Base-by-base conservation (phyloP, 1,140 invertebrate genomes). In the Drosophila pruinosa region DNA sequence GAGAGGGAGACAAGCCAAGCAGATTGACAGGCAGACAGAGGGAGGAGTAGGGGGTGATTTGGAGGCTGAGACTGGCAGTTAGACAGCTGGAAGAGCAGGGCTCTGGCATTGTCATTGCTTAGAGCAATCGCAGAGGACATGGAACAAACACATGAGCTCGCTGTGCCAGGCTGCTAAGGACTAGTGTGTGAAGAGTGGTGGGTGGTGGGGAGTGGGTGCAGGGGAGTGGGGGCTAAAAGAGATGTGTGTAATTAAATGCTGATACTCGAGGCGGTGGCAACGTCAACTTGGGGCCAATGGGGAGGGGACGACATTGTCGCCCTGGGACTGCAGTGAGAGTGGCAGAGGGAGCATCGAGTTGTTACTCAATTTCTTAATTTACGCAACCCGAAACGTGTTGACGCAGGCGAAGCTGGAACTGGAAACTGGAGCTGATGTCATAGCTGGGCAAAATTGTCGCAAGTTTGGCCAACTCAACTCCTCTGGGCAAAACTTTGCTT, bases 361-460 rank as follows among this genome's bases (percentile, higher is more conserved):
- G 64, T 86, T 80, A 86, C 81, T 85, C 81, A 86, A 85, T 85
- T 80, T 80, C 77, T 80, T 71, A 86, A 81, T 81, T 81, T 79
- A 81, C 69, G 77, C 77, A 77, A 86, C 54, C 54, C 65, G 58
- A 81, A 81, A 75, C 82, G 77, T 88, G 81, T 81, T 86, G 74
- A 82, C 61, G 72, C 28, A 58, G 61, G 36, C 59, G 59, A 12
- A 36, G 38, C 57, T 59, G 43, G 26, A 34, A 50, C 36, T 38
- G 57, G 14, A 12, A 53, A 24, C 43, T 19, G 43, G 22, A 28
- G 22, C 6, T 53, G 28, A 45, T 48, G 45, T 48, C 21, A 48
- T 28, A 48, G 21, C 5, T 34, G 26, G 28, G 31, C 31, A 38
- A 53, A 53, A 36, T 10, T 36, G 47, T 53, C 50, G 14, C 50